Evolutionary conservation across 2,113 vertebrate species (phyloP).

Genomic region (Engystomops pustulosus): DNA sequence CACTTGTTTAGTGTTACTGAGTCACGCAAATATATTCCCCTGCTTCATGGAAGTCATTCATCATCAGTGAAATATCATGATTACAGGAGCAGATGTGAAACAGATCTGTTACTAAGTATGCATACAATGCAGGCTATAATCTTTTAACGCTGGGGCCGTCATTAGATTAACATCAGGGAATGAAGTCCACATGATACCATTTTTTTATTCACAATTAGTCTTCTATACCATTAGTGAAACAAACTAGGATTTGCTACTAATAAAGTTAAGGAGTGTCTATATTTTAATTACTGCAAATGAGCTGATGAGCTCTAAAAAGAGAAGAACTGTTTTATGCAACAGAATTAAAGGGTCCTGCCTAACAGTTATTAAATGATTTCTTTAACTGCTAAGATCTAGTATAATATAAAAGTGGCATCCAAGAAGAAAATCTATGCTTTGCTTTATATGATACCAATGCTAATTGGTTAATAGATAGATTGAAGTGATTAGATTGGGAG

Average conservation of each 20-base stretch:
- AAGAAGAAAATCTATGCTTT: background rate
- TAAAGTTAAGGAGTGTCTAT: background rate
- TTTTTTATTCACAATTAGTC: background rate
- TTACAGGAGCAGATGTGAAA: constrained; percentile 55
- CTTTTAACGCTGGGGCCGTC: constrained; percentile 3
- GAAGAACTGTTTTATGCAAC: background rate
- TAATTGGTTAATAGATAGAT: too few relatives aligned
- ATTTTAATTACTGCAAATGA: background rate
- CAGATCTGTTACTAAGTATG: constrained; percentile 40
- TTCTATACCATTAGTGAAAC: background rate
- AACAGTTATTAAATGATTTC: background rate
- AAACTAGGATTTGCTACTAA: background rate
- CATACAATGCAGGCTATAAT: background rate
- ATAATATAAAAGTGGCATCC: background rate
- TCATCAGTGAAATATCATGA: constrained; percentile 46
- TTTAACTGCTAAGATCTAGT: background rate
- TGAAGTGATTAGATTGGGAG: too few relatives aligned
- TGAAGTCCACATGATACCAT: background rate
- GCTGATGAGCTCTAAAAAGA: background rate
- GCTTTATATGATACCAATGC: background rate
- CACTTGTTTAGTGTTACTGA: constrained; percentile 53
- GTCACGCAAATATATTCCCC: constrained; percentile 59
- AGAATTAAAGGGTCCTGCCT: background rate
- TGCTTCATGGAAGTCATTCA: constrained; percentile 40
- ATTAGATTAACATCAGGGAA: background rate